Conservation (phyloP, 2,113 vertebrate genomes). For the Carassius gibelio region DNA sequence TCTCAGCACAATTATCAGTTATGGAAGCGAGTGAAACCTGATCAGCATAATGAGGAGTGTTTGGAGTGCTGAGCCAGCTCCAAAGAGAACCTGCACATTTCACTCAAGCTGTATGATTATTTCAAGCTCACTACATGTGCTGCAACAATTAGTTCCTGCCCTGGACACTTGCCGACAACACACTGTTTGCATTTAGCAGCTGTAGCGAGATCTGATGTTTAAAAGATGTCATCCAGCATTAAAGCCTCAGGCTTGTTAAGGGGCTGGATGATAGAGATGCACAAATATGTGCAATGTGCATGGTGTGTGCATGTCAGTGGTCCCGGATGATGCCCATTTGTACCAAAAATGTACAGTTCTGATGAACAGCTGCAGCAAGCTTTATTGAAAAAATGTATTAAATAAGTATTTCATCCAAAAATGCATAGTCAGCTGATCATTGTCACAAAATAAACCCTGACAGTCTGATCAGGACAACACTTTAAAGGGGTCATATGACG, state of each 20-base stretch:
- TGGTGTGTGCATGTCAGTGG: neutral
- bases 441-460: neutral
- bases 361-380: neutral
- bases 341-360: neutral
- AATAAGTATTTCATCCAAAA: neutral
- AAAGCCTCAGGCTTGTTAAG: neutral
- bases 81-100: conserved; percentile 10
- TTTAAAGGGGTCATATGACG: too few species aligned
- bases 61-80: conserved; percentile 20
- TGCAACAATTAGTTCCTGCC: conserved; percentile 35
- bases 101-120: conserved; percentile 43
- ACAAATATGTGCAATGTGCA: neutral
- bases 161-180: conserved; percentile 30
- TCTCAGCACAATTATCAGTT: conserved; percentile 19
- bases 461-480: neutral
- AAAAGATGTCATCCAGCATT: conserved; percentile 47
- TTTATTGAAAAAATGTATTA: neutral
- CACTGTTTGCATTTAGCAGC: conserved; percentile 39
- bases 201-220: conserved; percentile 46
- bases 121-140: conserved; percentile 22
- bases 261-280: neutral
- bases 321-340: neutral
- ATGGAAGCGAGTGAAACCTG: conserved; percentile 4
- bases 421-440: neutral
- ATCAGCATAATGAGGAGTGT: conserved; percentile 35